Evolutionary conservation across 2,113 vertebrate genomes (phyloP).

Genomic region (Planiliza haematocheilus): DNA sequence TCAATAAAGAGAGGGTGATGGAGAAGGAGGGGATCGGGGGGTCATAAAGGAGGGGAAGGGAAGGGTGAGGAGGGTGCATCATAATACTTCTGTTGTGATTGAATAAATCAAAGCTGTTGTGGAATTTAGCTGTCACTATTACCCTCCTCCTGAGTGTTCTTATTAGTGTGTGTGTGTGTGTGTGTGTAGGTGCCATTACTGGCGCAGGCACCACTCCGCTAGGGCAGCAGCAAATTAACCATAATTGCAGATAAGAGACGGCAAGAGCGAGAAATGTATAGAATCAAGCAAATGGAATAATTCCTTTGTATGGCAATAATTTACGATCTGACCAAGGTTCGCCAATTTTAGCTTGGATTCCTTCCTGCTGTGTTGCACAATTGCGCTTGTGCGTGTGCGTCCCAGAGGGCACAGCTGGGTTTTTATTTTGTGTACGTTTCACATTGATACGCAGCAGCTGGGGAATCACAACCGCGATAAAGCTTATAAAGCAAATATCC

Average conservation of each 20-base stretch:
- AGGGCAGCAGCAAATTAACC: slow-evolving; percentile 72
- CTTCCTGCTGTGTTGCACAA: slow-evolving; percentile 26
- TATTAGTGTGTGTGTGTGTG: slow-evolving; percentile 36
- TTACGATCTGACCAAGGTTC: slow-evolving; percentile 41
- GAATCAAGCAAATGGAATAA: slow-evolving; percentile 72
- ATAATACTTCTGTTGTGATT: slow-evolving; percentile 73
- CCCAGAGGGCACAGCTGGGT: slow-evolving; percentile 52
- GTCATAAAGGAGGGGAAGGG: slow-evolving; percentile 3
- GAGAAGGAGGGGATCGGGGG: not conserved
- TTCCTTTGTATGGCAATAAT: slow-evolving; percentile 63
- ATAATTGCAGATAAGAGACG: slow-evolving; percentile 74
- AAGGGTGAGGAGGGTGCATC: slow-evolving; percentile 34
- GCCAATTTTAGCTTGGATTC: slow-evolving; percentile 33
- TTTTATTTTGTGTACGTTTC: slow-evolving; percentile 50
- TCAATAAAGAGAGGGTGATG: slow-evolving; percentile 82
- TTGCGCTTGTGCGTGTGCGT: slow-evolving; percentile 23
- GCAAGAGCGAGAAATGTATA: slow-evolving; percentile 62
- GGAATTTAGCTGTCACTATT: slow-evolving; percentile 68
- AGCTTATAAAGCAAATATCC: slow-evolving; percentile 50
- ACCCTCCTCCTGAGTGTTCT: slow-evolving; percentile 54
- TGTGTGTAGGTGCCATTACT: slow-evolving; percentile 39
- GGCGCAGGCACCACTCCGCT: slow-evolving; percentile 37
- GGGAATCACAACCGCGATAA: slow-evolving; percentile 64
- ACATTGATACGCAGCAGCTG: slow-evolving; percentile 29
- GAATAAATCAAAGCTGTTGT: slow-evolving; percentile 78